Base-by-base conservation (phyloP, 1,140 invertebrate species). In the Brachystomella parvula region DNA sequence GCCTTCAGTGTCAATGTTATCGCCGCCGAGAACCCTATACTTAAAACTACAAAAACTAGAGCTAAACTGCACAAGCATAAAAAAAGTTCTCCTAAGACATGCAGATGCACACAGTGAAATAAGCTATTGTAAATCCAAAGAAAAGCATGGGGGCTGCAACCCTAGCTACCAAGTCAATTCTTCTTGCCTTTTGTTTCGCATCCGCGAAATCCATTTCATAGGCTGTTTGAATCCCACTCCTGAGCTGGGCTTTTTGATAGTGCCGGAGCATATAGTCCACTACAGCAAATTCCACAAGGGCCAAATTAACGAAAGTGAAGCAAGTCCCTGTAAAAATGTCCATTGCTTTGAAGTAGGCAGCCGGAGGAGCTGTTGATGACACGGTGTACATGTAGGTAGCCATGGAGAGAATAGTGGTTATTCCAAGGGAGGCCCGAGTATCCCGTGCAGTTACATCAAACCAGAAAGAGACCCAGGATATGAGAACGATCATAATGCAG, bases 301-400 rank as follows among this genome's bases (percentile, higher is more conserved):
- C n/a, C n/a, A n/a, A n/a, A n/a, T n/a, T n/a, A n/a, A n/a, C n/a
- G n/a, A n/a, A n/a, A n/a, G n/a, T n/a, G n/a, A n/a, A n/a, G n/a
- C n/a, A n/a, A n/a, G n/a, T n/a, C n/a, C n/a, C n/a, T n/a, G n/a
- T 83, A 81, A 81, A 83, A 3, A 82, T 77, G 72, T 83, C 81
- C 44, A 83, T 80, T 24, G 82, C 79, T 73, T 76, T 81, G 81
- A 75, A 60, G 26, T 79, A 78, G 0, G 78, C 58, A 1, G 60
- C 61, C 2, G 29, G 26, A 24, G 66, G 66, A 26, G 32, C 53
- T 2, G 32, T 6, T 29, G 47, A 29, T 15, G 74, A 83, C 69
- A 82, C 80, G 62, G 77, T 77, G 32, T 79, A 79, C 9, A 76
- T 81, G 75, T 80, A 82, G 58, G 82, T 83, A 26, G 81, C 81